Percentiles rank a stretch among this genome's conserved stretches.
phyloP scores from a whole-genome alignment of 2,888 invertebrate species.

The Drosophila kanekoi region DNA sequence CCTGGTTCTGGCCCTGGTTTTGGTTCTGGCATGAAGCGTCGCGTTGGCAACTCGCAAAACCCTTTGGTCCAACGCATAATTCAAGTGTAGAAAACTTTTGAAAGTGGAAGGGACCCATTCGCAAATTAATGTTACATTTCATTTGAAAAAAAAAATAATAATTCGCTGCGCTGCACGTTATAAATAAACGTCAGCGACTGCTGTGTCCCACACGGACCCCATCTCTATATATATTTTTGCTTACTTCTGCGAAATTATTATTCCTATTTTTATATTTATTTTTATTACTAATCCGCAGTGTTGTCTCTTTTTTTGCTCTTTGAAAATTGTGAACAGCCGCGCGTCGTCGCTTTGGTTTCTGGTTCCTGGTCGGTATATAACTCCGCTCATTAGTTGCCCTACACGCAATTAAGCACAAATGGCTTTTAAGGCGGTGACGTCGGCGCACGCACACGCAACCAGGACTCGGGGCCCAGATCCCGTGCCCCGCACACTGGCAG shows the following conservation, averaged over 20 bases:
- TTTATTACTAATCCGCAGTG: slow-evolving; percentile 21
- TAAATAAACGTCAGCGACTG: slow-evolving; percentile 60
- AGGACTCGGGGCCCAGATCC: slow-evolving; percentile 18
- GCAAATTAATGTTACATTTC: slow-evolving; percentile 75
- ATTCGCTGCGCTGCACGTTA: slow-evolving; percentile 42
- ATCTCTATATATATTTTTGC: slow-evolving; percentile 26
- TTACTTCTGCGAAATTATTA: slow-evolving; percentile 1
- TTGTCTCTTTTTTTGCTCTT: slow-evolving; percentile 22
- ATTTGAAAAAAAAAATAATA: slow-evolving; percentile 61
- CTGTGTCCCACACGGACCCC: slow-evolving; percentile 34
- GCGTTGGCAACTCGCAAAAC: slow-evolving; percentile 44
- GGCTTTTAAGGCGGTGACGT: slow-evolving; percentile 76
- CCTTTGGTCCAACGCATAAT: slow-evolving; percentile 77
- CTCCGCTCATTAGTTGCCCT: slow-evolving; percentile 83
- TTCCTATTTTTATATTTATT: slow-evolving; percentile 19
- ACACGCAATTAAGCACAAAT: slow-evolving; percentile 85
- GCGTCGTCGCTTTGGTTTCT: slow-evolving; percentile 38
- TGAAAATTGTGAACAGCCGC: slow-evolving; percentile 65
- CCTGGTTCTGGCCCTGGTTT: background rate
- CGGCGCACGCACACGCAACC: slow-evolving; percentile 52
- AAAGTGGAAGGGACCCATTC: slow-evolving; percentile 42
- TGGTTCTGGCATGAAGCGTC: slow-evolving; percentile 8
- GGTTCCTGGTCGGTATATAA: slow-evolving; percentile 61
- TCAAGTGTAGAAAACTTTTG: slow-evolving; percentile 65
- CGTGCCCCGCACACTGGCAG: slow-evolving; percentile 11